phyloP scores from a whole-genome alignment of 2,888 invertebrate species.

The Automeris io region DNA sequence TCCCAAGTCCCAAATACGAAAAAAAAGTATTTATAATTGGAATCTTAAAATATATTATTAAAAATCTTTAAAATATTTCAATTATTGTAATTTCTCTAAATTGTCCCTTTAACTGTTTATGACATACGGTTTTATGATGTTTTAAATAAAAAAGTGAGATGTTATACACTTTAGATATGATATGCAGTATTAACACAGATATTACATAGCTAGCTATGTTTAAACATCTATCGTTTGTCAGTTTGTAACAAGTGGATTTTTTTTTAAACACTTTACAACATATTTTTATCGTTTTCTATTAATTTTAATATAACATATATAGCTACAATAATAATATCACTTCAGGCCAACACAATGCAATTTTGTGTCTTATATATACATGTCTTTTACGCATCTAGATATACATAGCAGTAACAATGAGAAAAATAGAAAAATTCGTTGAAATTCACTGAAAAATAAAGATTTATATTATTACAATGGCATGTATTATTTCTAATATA shows the following conservation, averaged over 20 bases:
- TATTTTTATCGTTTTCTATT: constrained; percentile 23
- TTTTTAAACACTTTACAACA: constrained; percentile 24
- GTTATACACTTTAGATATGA: constrained; percentile 12
- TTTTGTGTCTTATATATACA: constrained; percentile 28
- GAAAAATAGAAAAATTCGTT: too few relatives aligned
- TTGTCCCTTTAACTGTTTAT: too few relatives aligned
- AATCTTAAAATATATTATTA: too few relatives aligned
- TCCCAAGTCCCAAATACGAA: too few relatives aligned
- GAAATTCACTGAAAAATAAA: too few relatives aligned
- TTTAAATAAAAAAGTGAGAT: too few relatives aligned
- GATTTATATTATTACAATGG: too few relatives aligned
- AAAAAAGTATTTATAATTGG: too few relatives aligned
- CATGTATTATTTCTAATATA: too few relatives aligned
- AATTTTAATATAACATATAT: constrained; percentile 27
- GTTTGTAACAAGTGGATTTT: constrained; percentile 43
- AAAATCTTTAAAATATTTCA: too few relatives aligned
- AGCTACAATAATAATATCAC: constrained; percentile 61
- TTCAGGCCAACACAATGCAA: constrained; percentile 34
- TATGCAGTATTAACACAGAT: constrained; percentile 27
- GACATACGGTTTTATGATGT: too few relatives aligned
- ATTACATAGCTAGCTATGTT: constrained; percentile 14
- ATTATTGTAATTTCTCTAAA: too few relatives aligned
- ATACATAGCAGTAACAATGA: neutral
- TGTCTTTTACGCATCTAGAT: constrained; percentile 52
- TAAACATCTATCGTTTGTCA: constrained; percentile 35